Percentiles rank a stretch among this genome's conserved stretches.
Evolutionary conservation across 2,113 vertebrate species (phyloP).

Genomic region (Paramormyrops kingsleyae): DNA sequence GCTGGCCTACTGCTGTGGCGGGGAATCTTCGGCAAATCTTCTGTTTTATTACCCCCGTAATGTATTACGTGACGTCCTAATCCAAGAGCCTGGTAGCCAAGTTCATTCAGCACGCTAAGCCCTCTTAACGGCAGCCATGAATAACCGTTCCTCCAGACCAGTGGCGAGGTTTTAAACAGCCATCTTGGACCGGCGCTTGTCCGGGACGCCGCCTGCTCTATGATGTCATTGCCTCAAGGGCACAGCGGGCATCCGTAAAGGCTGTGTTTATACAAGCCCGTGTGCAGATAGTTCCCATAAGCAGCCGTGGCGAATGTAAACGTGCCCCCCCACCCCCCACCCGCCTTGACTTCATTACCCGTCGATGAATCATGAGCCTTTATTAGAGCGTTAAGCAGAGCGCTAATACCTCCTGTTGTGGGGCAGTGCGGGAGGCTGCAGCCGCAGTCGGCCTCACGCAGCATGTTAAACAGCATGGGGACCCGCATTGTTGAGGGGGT

Average conservation of each 20-base stretch:
- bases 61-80: not conserved
- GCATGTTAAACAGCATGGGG: conserved; percentile 50
- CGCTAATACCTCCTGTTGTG: conserved; percentile 59
- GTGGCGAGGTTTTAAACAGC: not conserved
- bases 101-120: conserved; percentile 6
- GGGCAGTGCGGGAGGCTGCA: conserved; percentile 47
- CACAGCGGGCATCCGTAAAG: not conserved
- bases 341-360: conserved; percentile 50
- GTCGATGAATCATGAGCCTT: conserved; percentile 55
- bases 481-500: not conserved
- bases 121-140: not conserved
- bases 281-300: not conserved
- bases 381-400: conserved; percentile 67
- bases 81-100: not conserved
- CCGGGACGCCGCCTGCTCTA: not conserved
- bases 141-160: not conserved
- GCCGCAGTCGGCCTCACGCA: conserved; percentile 40
- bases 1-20: not conserved
- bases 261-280: not conserved
- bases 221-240: not conserved
- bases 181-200: not conserved
- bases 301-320: not conserved
- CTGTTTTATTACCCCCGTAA: not conserved
- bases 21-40: not conserved
- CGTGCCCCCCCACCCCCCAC: conserved; percentile 20